A percentile compares a stretch with the other conserved stretches of the same genome.
Evolutionary conservation across 2,113 vertebrate genomes (phyloP).

Genomic region (Crypturellus undulatus): DNA sequence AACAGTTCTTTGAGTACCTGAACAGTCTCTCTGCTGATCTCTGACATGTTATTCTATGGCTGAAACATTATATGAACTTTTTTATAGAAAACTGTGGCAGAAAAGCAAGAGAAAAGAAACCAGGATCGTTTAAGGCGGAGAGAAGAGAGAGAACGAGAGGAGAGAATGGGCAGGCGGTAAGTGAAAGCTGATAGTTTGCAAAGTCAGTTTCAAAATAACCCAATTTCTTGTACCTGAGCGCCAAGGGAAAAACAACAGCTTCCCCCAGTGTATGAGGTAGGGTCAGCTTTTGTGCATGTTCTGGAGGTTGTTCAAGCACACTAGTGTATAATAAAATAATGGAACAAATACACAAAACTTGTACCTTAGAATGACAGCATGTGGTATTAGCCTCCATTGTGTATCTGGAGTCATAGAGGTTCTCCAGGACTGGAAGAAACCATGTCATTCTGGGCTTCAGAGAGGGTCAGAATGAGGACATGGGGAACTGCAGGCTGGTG

Average conservation of each 20-base stretch:
- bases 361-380: too few species aligned
- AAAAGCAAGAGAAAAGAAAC: constrained; percentile 96
- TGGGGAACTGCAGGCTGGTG: not conserved
- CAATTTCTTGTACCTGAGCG: not conserved
- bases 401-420: not conserved
- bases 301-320: not conserved
- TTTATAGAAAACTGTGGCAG: constrained; percentile 93
- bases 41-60: not conserved
- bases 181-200: not conserved
- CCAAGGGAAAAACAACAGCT: not conserved
- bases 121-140: constrained; percentile 94
- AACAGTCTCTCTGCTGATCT: not conserved
- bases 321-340: not conserved
- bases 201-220: not conserved
- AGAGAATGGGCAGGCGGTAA: constrained; percentile 83
- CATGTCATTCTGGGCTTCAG: not conserved
- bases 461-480: not conserved
- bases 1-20: not conserved
- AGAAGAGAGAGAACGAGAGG: constrained; percentile 96
- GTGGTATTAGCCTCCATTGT: not conserved
- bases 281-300: not conserved
- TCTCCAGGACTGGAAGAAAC: not conserved
- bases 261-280: not conserved
- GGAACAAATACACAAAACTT: not conserved
- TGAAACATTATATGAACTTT: not conserved